Evolutionary conservation across 2,113 vertebrate species (phyloP).

Genomic region (Corydoras maculifer): DNA sequence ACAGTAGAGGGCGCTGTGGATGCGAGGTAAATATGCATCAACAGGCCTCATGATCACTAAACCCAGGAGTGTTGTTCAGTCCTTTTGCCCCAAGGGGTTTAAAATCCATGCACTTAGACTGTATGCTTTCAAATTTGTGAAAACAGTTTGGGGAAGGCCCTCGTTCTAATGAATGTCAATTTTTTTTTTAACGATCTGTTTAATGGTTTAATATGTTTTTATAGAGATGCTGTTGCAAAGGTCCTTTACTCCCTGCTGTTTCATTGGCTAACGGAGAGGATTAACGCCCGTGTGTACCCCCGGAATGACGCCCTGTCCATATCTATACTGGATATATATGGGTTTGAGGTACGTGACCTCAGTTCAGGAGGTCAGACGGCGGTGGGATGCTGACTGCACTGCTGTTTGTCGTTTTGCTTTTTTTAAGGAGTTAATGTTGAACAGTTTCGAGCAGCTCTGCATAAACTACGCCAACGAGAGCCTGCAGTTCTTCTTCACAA

Average conservation of each 20-base stretch:
- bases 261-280: slow-evolving; percentile 84
- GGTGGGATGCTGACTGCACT: not conserved
- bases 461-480: slow-evolving; percentile 97
- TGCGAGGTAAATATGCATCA: slow-evolving; percentile 73
- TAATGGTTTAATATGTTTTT: not conserved
- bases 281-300: slow-evolving; percentile 87
- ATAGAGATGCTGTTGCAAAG: slow-evolving; percentile 97
- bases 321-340: slow-evolving; percentile 93
- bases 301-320: slow-evolving; percentile 80
- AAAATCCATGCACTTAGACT: no score
- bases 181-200: not conserved
- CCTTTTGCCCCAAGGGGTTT: no score
- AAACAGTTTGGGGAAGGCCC: no score
- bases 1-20: slow-evolving; percentile 92
- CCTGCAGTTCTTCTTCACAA: slow-evolving; percentile 91
- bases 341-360: slow-evolving; percentile 78
- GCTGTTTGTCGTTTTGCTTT: not conserved
- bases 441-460: slow-evolving; percentile 97
- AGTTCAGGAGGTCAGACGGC: not conserved
- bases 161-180: no score
- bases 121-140: no score
- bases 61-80: no score
- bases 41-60: no score
- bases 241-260: slow-evolving; percentile 94
- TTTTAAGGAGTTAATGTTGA: slow-evolving; percentile 66